Evolutionary conservation across 2,888 invertebrate genomes (phyloP).

Genomic region (Asteroscopus sphinx): DNA sequence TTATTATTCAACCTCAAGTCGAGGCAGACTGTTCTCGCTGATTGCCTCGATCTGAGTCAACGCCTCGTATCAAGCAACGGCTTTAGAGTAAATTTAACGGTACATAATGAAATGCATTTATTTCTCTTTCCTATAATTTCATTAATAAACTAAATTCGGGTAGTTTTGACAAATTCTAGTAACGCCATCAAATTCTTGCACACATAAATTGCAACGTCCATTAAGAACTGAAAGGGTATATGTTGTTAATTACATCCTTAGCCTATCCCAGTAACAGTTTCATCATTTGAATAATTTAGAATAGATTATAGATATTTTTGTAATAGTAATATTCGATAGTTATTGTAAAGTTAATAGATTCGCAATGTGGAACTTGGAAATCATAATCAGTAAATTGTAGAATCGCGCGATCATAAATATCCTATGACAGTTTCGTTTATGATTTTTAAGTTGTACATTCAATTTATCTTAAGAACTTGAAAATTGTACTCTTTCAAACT

Average conservation of each 20-base stretch:
- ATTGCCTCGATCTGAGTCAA: slow-evolving; percentile 28
- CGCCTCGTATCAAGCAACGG: slow-evolving; percentile 30
- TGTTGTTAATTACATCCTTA: slow-evolving; percentile 88
- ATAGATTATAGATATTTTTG: slow-evolving; percentile 89
- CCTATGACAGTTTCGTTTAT: slow-evolving; percentile 39
- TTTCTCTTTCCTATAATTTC: slow-evolving; percentile 69
- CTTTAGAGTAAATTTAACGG: slow-evolving; percentile 44
- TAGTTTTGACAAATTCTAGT: slow-evolving; percentile 73
- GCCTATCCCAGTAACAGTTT: slow-evolving; percentile 86
- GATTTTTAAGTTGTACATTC: slow-evolving; percentile 64
- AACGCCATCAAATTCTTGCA: slow-evolving; percentile 70
- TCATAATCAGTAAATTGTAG: slow-evolving; percentile 52
- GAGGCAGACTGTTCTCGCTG: slow-evolving; percentile 8
- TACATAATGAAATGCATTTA: slow-evolving; percentile 74
- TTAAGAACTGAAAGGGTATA: slow-evolving; percentile 79
- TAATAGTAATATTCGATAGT: slow-evolving; percentile 87
- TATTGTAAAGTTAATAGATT: slow-evolving; percentile 75
- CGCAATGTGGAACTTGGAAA: slow-evolving; percentile 66
- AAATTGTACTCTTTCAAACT: slow-evolving; percentile 81
- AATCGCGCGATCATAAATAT: slow-evolving; percentile 36
- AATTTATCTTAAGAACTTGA: slow-evolving; percentile 74
- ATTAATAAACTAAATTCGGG: slow-evolving; percentile 72
- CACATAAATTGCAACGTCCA: slow-evolving; percentile 72
- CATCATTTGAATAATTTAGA: slow-evolving; percentile 83
- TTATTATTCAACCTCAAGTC: slow-evolving; percentile 28